phyloP scores from a whole-genome alignment of 2,888 invertebrate genomes.

The Dicranocentrus wangi region DNA sequence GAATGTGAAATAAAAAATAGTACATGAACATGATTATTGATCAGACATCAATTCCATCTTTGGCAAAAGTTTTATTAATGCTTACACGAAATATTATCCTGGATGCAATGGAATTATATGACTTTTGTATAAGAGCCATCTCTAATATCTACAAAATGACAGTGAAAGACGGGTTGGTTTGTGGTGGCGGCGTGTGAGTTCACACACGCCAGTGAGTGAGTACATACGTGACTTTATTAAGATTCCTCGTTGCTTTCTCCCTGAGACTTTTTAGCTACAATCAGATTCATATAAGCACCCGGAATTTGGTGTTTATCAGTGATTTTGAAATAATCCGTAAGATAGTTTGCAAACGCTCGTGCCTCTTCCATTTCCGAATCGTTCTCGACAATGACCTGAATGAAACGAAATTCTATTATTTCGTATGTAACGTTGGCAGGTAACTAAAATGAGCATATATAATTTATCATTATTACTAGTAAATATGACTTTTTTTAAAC shows the following conservation, averaged over 20 bases:
- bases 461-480: background rate
- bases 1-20: constrained; percentile 3
- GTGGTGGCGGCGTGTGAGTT: no score
- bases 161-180: no score
- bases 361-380: constrained; percentile 83
- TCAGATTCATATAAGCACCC: constrained; percentile 85
- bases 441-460: background rate
- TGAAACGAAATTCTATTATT: no score
- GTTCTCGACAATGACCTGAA: constrained; percentile 81
- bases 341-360: constrained; percentile 81
- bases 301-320: constrained; percentile 80
- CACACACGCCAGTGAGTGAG: no score
- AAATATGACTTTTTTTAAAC: background rate
- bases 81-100: background rate
- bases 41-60: no score
- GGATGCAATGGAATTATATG: no score
- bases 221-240: no score
- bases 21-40: background rate
- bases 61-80: background rate
- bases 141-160: no score
- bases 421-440: background rate
- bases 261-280: no score
- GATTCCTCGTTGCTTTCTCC: no score
- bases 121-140: no score
- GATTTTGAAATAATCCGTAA: constrained; percentile 82